Evolutionary conservation across 2,888 invertebrate genomes (phyloP), one percentile per base, ranked within the genome.

Genomic region (Andrena trimmerana): DNA sequence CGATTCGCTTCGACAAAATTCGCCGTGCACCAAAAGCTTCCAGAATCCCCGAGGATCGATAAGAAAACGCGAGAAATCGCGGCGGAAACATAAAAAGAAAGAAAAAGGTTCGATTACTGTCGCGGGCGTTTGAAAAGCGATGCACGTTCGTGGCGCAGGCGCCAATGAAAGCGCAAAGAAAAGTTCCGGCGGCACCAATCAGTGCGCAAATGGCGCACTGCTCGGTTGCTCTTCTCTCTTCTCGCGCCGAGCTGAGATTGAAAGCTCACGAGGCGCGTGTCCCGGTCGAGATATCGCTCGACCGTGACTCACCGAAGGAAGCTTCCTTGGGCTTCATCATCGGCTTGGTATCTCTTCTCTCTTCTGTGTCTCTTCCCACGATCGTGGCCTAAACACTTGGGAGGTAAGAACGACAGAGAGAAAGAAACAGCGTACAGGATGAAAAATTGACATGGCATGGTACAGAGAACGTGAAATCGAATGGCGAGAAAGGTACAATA

Each of bases 201-300:
- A 90, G 72, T 86, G 86, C 52, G 85, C 90, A 90, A 90, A 90
- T 72, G 52, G 86, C 85, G 70, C 88, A 90, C 86, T 89, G 89
- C 75, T 85, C 88, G 82, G 33, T 16, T 78, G 27, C 8, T 85
- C 81, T 86, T 85, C 85, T 81, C 48, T 86, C 88, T 88, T 91
- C 89, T 75, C 68, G 70, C 62, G 63, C 77, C 29, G 8, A 68
- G 13, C 33, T 2, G 36, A 33, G 20, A 29, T 54, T 29, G 66
- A 29, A 6, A 7, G 16, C 20, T 10, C 16, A 10, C 42, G 76
- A 69, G 69, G 59, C 62, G 65, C 20, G 27, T 69, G 82, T 72
- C 89, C 67, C 92, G 88, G 87, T 86, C 92, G 91, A 93, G 92
- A 94, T 93, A 93, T 93, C 89, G 93, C 92, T 91, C 92, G 90